Conservation (phyloP, 2,888 invertebrate species). For the Orthonevra nobilis region DNA sequence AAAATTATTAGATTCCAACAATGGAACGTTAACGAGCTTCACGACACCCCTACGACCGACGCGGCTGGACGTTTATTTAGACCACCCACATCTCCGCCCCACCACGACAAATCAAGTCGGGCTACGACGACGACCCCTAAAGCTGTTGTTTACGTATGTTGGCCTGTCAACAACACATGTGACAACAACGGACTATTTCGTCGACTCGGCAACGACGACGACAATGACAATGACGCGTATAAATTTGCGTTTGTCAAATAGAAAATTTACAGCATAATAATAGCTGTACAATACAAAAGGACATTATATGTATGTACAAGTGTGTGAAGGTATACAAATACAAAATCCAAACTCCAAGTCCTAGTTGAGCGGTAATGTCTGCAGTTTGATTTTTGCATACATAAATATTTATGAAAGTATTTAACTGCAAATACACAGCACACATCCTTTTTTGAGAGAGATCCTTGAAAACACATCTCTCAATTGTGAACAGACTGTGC, state of each 20-base stretch:
- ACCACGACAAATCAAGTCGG: conserved; percentile 21
- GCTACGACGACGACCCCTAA: conserved; percentile 44
- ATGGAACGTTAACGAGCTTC: conserved; percentile 60
- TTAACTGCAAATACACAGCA: conserved; percentile 72
- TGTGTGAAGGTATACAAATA: no score
- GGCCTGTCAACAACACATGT: conserved; percentile 66
- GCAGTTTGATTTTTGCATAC: conserved; percentile 77
- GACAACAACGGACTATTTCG: conserved; percentile 52
- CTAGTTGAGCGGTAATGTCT: conserved; percentile 50
- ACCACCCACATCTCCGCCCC: conserved; percentile 2
- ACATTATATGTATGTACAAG: conserved; percentile 1
- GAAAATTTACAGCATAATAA: conserved; percentile 70
- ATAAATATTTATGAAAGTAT: conserved; percentile 82
- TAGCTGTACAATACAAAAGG: conserved; percentile 56
- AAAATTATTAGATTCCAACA: conserved; percentile 65
- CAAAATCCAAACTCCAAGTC: background rate
- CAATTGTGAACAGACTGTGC: conserved; percentile 6
- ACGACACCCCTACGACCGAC: background rate
- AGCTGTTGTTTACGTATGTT: conserved; percentile 10
- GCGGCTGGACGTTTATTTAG: conserved; percentile 50
- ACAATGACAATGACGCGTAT: conserved; percentile 53
- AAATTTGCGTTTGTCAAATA: conserved; percentile 68
- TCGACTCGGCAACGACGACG: conserved; percentile 3
- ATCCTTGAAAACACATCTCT: conserved; percentile 34
- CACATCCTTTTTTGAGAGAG: background rate